Percentiles rank a stretch among this genome's conserved stretches.
phyloP scores from a whole-genome alignment of 2,797 vertebrate species.

The Simalia tracyae region DNA sequence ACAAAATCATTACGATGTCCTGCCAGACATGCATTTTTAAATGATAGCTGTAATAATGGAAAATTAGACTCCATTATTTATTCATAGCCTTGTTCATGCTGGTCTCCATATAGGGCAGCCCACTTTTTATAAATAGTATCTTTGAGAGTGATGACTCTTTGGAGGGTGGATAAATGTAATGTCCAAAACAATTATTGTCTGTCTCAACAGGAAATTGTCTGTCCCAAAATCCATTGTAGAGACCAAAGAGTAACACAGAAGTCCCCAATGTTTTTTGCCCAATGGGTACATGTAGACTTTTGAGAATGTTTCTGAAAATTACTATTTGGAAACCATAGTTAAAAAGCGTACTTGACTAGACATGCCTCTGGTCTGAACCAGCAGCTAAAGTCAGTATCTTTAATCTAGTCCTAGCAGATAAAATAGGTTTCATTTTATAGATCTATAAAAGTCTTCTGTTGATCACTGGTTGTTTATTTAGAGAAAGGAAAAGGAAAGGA shows the following conservation, averaged over 20 bases:
- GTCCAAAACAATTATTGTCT: slow-evolving; percentile 39
- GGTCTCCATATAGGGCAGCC: slow-evolving; percentile 57
- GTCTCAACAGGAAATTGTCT: neutral
- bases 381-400: neutral
- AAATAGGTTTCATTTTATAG: neutral
- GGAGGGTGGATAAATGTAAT: neutral
- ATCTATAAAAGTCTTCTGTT: neutral
- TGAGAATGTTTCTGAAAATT: neutral
- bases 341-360: neutral
- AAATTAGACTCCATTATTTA: slow-evolving; percentile 79
- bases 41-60: slow-evolving; percentile 76
- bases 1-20: slow-evolving; percentile 72
- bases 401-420: neutral
- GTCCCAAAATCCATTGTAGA: slow-evolving; percentile 6
- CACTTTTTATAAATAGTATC: slow-evolving; percentile 66
- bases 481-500: neutral
- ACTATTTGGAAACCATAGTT: neutral
- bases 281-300: neutral
- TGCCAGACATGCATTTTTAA: slow-evolving; percentile 76
- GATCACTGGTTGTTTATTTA: neutral
- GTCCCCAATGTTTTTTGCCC: neutral
- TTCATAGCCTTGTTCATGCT: slow-evolving; percentile 76
- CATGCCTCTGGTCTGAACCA: neutral
- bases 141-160: slow-evolving; percentile 54
- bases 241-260: neutral